Percentiles rank a stretch among this genome's conserved stretches.
These are phyloP conservation scores for Synanthedon formicaeformis DNA, from an alignment of 2,888 invertebrate species.

Conservation along the genomic window DNA sequence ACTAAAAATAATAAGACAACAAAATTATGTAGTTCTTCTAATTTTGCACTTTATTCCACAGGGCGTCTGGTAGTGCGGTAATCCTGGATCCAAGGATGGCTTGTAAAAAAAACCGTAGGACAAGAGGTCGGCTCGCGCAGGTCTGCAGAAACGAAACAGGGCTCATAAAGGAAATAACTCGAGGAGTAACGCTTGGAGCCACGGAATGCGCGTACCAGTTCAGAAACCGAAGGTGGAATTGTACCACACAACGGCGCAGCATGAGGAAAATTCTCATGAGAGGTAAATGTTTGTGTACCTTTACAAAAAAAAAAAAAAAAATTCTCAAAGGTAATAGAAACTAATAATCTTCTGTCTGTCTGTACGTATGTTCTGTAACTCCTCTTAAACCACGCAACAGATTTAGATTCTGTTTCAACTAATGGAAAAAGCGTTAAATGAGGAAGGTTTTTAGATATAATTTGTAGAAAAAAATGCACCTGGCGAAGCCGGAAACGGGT, in stretches of 20 bases:
- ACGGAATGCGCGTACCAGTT: slow-evolving; percentile 91
- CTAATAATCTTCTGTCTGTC: too few relatives aligned
- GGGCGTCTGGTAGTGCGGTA: slow-evolving; percentile 87
- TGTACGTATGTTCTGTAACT: too few relatives aligned
- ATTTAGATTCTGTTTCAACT: too few relatives aligned
- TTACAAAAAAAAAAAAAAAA: too few relatives aligned
- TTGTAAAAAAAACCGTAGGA: slow-evolving; percentile 85
- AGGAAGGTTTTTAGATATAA: too few relatives aligned
- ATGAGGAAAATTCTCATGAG: slow-evolving; percentile 87
- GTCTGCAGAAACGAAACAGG: slow-evolving; percentile 86
- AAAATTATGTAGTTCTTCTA: neutral
- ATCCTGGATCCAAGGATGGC: slow-evolving; percentile 90
- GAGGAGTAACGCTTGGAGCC: slow-evolving; percentile 85
- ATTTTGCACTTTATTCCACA: slow-evolving; percentile 27
- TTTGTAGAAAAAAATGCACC: too few relatives aligned
- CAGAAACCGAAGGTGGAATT: slow-evolving; percentile 88
- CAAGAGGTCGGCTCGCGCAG: slow-evolving; percentile 81
- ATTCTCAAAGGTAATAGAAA: too few relatives aligned
- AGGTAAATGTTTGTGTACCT: slow-evolving; percentile 63
- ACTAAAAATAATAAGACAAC: neutral
- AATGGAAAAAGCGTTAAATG: too few relatives aligned
- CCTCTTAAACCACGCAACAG: too few relatives aligned
- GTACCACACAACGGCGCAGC: slow-evolving; percentile 83
- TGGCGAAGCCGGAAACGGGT: too few relatives aligned
- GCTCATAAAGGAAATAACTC: slow-evolving; percentile 85